These are phyloP conservation scores for Alexandromys fortis DNA, from an alignment of 2,113 vertebrate species.

Conservation along the genomic window DNA sequence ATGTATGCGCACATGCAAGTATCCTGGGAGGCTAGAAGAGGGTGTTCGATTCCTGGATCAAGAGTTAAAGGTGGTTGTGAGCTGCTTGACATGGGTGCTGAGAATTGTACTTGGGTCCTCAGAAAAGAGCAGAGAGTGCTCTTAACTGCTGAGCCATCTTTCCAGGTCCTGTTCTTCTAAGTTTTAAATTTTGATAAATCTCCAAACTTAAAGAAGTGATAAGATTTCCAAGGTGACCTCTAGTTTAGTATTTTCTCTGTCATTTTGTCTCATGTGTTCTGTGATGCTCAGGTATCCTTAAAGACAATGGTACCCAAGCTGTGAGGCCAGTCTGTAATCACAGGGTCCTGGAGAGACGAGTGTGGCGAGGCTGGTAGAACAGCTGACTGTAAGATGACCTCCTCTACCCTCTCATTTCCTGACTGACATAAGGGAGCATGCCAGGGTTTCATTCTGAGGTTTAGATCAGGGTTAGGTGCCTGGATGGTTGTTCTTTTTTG, in stretches of 20 bases:
- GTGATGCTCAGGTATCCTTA: not conserved
- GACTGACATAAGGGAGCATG: not conserved
- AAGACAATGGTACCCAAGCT: not conserved
- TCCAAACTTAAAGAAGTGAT: not conserved
- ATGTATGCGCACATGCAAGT: not conserved
- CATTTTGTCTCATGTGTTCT: conserved; percentile 13
- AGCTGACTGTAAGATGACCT: not conserved
- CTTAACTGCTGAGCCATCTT: not conserved
- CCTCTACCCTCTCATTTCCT: not conserved
- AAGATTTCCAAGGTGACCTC: not conserved
- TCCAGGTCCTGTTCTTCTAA: not conserved
- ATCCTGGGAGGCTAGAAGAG: not conserved
- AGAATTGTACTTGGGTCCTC: not conserved
- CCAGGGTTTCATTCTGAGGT: not conserved
- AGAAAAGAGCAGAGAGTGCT: not conserved
- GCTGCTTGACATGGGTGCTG: not conserved
- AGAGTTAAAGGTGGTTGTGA: not conserved
- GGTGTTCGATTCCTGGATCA: not conserved
- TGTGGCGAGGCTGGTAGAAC: not conserved
- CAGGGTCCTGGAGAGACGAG: not conserved
- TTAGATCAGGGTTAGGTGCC: not conserved
- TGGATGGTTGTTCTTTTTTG: not conserved
- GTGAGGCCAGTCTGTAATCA: not conserved
- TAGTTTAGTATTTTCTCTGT: not conserved
- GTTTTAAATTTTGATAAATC: conserved; percentile 33